phyloP scores from a whole-genome alignment of 2,113 vertebrate species.

The Athene cunicularia region DNA sequence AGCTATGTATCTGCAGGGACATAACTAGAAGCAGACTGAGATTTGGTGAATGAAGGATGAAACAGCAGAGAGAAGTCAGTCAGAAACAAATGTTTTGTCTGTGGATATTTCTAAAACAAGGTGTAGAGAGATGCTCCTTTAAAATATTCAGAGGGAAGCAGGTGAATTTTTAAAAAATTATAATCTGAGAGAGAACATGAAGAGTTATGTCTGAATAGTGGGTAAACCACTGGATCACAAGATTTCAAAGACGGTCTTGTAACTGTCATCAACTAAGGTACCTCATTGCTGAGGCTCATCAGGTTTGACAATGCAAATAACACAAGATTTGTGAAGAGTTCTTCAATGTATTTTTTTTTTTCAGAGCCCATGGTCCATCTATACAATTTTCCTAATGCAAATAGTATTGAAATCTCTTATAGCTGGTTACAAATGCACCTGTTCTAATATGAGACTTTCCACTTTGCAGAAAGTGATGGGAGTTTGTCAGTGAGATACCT shows the following conservation, averaged over 20 bases:
- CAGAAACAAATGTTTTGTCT: neutral
- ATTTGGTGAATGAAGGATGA: neutral
- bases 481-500: neutral
- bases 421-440: neutral
- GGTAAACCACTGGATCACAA: neutral
- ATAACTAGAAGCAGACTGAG: neutral
- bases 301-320: neutral
- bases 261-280: neutral
- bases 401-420: neutral
- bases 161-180: neutral
- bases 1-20: neutral
- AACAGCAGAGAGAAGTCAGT: neutral
- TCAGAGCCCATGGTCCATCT: accelerated
- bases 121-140: neutral
- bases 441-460: neutral
- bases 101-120: neutral
- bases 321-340: neutral
- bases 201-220: neutral
- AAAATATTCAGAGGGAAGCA: neutral
- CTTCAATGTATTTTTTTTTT: neutral
- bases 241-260: neutral
- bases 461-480: neutral
- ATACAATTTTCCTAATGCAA: neutral
- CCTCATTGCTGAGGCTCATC: neutral
- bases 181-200: neutral